phyloP scores from a whole-genome alignment of 2,113 vertebrate species.

The Ictidomys tridecemlineatus region DNA sequence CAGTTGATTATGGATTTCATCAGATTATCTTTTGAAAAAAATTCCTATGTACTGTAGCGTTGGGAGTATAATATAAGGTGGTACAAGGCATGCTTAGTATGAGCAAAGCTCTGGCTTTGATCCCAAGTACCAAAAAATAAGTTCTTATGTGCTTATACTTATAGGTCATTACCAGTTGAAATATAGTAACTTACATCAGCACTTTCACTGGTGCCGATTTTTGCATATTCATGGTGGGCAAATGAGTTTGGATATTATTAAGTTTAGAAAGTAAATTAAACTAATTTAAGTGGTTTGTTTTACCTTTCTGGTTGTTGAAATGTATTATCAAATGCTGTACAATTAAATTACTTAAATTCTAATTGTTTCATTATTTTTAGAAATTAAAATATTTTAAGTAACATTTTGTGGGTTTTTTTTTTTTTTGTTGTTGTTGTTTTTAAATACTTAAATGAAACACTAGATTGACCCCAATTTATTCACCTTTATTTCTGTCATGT shows the following conservation, averaged over 20 bases:
- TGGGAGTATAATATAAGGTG: background rate
- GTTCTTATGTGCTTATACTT: background rate
- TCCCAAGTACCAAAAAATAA: background rate
- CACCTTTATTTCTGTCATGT: conserved; percentile 7
- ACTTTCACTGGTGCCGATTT: background rate
- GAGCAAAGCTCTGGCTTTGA: background rate
- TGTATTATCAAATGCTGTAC: conserved; percentile 42
- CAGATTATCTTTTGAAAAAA: conserved; percentile 48
- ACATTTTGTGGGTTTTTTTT: conserved; percentile 4
- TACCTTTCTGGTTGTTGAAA: conserved; percentile 55
- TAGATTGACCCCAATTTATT: background rate
- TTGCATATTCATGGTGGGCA: background rate
- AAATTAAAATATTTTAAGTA: conserved; percentile 75
- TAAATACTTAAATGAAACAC: background rate
- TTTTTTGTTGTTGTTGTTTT: background rate
- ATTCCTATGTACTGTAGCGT: background rate
- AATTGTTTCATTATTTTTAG: conserved; percentile 54
- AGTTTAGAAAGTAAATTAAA: conserved; percentile 46
- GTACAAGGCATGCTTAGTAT: background rate
- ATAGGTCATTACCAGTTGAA: background rate
- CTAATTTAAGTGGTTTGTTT: conserved; percentile 44
- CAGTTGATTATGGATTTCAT: conserved; percentile 34
- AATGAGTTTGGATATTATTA: conserved; percentile 36
- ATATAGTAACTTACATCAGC: conserved; percentile 46
- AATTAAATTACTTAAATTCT: conserved; percentile 67